phyloP scores from a whole-genome alignment of 2,113 vertebrate species.

The Erythrolamprus reginae region DNA sequence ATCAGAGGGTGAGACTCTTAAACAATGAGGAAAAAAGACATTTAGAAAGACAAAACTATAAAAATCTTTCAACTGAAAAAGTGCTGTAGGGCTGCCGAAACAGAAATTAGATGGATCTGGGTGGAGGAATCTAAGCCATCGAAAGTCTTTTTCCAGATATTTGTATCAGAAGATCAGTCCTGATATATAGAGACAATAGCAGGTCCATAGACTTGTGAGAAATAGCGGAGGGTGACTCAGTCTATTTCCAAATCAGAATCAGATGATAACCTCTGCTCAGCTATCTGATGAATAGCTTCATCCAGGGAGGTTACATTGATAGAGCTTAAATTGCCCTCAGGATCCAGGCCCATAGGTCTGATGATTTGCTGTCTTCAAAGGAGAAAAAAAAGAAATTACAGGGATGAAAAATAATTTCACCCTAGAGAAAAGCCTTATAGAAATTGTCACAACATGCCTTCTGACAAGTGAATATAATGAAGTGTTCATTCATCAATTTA shows the following conservation, averaged over 20 bases:
- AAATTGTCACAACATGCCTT: background rate
- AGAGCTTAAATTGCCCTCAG: constrained; percentile 80
- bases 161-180: constrained; percentile 50
- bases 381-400: background rate
- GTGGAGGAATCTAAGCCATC: constrained; percentile 13
- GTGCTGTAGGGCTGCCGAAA: constrained; percentile 27
- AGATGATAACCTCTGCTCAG: constrained; percentile 66
- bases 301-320: constrained; percentile 80
- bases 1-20: constrained; percentile 24
- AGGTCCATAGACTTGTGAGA: background rate
- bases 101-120: constrained; percentile 3
- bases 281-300: constrained; percentile 63
- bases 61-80: constrained; percentile 20
- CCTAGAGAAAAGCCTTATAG: background rate
- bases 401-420: background rate
- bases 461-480: background rate
- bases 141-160: background rate
- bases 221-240: constrained; percentile 46
- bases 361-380: constrained; percentile 77
- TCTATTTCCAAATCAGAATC: constrained; percentile 74
- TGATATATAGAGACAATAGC: constrained; percentile 23
- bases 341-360: constrained; percentile 85
- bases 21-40: constrained; percentile 30
- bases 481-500: background rate
- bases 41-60: background rate